These are phyloP conservation scores for Astropecten irregularis DNA, from an alignment of 53 echinoderm and acorn worm genomes.

Conservation along the genomic window DNA sequence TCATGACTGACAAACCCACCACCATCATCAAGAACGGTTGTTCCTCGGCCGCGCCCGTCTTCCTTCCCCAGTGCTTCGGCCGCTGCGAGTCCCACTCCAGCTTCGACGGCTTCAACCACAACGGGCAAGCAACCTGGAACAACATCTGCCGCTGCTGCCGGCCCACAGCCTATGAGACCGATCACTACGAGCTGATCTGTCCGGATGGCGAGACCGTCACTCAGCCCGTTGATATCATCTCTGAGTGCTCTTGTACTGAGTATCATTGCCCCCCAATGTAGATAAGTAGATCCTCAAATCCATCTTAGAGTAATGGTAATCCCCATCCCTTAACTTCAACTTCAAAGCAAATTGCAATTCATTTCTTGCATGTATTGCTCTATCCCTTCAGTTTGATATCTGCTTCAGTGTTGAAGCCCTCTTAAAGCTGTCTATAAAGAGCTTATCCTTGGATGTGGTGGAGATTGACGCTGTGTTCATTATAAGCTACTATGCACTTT, in stretches of 20 bases:
- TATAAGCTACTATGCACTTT: too few relatives aligned
- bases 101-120: slow-evolving; percentile 1
- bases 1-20: slow-evolving; percentile 12
- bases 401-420: too few relatives aligned
- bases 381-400: too few relatives aligned
- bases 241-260: slow-evolving; percentile 8
- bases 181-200: slow-evolving; percentile 28
- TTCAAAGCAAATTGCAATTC: too few relatives aligned
- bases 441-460: too few relatives aligned
- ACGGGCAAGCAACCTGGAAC: slow-evolving; percentile 12
- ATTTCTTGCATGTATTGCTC: too few relatives aligned
- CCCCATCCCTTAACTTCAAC: too few relatives aligned
- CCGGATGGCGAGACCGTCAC: not conserved
- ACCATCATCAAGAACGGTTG: slow-evolving; percentile 40
- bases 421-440: too few relatives aligned
- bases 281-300: too few relatives aligned
- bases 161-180: not conserved
- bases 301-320: too few relatives aligned
- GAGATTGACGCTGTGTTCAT: too few relatives aligned
- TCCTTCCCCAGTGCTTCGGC: slow-evolving; percentile 16
- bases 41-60: slow-evolving; percentile 30
- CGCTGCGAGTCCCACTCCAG: slow-evolving; percentile 16
- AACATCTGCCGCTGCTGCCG: slow-evolving; percentile 28
- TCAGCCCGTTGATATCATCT: not conserved
- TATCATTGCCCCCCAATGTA: too few relatives aligned